Conservation (phyloP, 2,113 vertebrate genomes). For the Bos indicus region DNA sequence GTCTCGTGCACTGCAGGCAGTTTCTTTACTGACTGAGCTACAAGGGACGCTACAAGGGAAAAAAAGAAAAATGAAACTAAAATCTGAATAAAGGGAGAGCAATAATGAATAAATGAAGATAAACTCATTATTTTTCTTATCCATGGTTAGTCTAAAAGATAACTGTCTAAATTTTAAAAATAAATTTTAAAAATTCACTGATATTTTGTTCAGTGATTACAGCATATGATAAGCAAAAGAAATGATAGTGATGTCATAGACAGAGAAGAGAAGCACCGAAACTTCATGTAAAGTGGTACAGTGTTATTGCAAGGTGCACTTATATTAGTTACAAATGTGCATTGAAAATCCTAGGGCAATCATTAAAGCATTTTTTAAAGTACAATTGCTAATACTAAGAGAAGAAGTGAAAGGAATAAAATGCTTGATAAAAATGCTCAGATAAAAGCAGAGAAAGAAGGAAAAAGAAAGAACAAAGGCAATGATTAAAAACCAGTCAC, state of each 20-base stretch:
- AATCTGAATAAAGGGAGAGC: not conserved
- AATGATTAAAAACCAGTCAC: not conserved
- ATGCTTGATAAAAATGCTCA: not conserved
- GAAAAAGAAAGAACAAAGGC: not conserved
- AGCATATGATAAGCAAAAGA: not conserved
- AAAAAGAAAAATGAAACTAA: not conserved
- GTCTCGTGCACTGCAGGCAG: not conserved
- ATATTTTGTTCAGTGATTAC: not conserved
- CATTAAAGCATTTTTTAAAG: not conserved
- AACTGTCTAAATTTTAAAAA: not conserved
- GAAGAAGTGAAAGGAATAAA: not conserved
- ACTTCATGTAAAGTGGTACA: not conserved
- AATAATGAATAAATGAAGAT: not conserved
- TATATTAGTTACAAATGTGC: not conserved
- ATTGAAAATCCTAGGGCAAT: not conserved
- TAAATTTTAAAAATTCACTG: too few relatives aligned
- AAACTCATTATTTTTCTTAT: not conserved
- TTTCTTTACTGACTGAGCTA: not conserved
- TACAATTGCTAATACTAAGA: not conserved
- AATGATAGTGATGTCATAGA: not conserved
- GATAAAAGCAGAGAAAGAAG: not conserved
- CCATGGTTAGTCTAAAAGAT: not conserved
- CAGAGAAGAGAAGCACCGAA: not conserved
- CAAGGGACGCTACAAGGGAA: not conserved
- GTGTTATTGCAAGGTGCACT: not conserved